Base-by-base conservation (phyloP, 2,888 invertebrate genomes). In the Morpho achilles region DNA sequence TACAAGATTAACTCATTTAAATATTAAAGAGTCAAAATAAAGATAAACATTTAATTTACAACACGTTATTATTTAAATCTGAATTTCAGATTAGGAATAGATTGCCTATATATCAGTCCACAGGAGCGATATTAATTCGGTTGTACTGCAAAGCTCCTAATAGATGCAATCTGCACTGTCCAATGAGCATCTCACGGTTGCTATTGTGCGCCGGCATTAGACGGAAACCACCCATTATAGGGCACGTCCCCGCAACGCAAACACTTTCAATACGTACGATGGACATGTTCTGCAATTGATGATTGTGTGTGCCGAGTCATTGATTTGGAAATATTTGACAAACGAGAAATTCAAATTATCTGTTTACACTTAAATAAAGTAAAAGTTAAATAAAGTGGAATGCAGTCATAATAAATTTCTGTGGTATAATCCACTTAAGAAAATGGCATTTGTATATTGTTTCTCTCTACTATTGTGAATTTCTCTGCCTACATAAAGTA, bases 201-300 rank as follows among this genome's bases (percentile, higher is more conserved):
- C 67, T 66, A 75, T 75, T 75, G 76, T 76, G 66, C 65, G 53
- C 49, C 54, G 66, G 64, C 68, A 68, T 71, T 69, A 68, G 70
- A 70, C 76, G 77, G 77, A 79, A 75, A 71, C 72, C 66, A 69
- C 64, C 72, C 63, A 76, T 76, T 75, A 75, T 67, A 63, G 65
- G 63, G 62, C 61, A 59, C 63, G 62, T 61, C 62, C 66, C 67
- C 63, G 67, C 67, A 69, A 69, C 70, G 69, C 70, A 72, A 71
- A 70, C 75, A 73, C 73, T 69, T 70, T 65, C 61, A 56, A 71
- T 67, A 70, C 54, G 62, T 49, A 50, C 45, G 39, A 58, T 53
- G 45, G 55, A 52, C 50, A 59, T 52, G 56, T 49, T 58, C 56
- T 40, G n/a, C 42, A 4, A 47, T 47, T 50, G 45, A 40, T 43